These are phyloP conservation scores for Bradysia coprophila DNA, from an alignment of 1,140 invertebrate genomes.

Conservation along the genomic window DNA sequence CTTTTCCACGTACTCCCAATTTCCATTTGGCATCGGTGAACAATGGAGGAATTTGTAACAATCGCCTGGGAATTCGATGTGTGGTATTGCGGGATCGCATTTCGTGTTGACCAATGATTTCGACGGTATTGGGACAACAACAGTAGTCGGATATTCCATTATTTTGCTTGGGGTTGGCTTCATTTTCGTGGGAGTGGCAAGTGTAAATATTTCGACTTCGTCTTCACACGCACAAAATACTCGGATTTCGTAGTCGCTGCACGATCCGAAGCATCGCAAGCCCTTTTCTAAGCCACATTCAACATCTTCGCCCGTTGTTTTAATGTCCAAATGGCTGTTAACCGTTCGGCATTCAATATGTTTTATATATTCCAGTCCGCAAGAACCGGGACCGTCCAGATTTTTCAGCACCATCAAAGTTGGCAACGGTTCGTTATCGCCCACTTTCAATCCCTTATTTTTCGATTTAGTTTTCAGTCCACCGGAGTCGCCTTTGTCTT, in stretches of 20 bases:
- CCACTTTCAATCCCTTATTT: constrained; percentile 7
- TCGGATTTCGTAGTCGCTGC: constrained; percentile 53
- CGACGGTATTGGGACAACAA: constrained; percentile 5
- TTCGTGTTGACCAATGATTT: constrained; percentile 6
- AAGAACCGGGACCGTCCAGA: constrained; percentile 9
- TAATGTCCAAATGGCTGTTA: constrained; percentile 33
- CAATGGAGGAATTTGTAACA: constrained; percentile 42
- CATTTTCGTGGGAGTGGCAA: constrained; percentile 5
- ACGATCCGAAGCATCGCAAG: constrained; percentile 37
- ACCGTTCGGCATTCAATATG: constrained; percentile 56
- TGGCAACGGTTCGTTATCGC: constrained; percentile 44
- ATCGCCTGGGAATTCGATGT: constrained; percentile 30
- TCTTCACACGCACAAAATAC: constrained; percentile 43
- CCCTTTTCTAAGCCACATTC: constrained; percentile 54
- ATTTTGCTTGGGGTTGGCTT: background rate
- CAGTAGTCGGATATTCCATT: background rate
- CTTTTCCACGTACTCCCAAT: constrained; percentile 28
- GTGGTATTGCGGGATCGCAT: constrained; percentile 11
- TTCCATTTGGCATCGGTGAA: constrained; percentile 10
- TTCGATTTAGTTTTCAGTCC: background rate
- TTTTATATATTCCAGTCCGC: constrained; percentile 32
- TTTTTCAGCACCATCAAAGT: constrained; percentile 28
- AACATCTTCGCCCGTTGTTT: constrained; percentile 49
- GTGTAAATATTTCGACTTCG: constrained; percentile 3
- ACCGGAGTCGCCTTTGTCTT: constrained; percentile 24